These are phyloP conservation scores for Pegoplata infirma DNA, from an alignment of 2,888 invertebrate genomes.

Conservation along the genomic window DNA sequence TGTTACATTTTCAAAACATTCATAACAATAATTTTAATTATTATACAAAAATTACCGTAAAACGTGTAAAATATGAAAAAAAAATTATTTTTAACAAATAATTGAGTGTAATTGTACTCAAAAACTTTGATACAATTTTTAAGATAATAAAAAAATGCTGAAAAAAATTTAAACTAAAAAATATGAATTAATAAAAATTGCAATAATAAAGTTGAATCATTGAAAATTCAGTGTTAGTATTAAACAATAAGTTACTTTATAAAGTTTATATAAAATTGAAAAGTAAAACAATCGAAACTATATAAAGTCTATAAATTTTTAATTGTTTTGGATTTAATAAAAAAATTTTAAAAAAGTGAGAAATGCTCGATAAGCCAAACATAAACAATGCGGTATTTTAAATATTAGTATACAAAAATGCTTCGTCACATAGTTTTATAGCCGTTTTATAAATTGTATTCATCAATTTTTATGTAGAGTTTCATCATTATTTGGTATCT, in stretches of 20 bases:
- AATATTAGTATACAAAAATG: no score
- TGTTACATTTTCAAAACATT: background rate
- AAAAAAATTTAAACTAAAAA: constrained; percentile 6
- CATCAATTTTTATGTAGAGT: no score
- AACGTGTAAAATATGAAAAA: background rate
- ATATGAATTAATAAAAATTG: constrained; percentile 4
- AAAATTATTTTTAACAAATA: background rate
- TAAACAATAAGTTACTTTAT: background rate
- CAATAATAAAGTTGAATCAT: constrained; percentile 21
- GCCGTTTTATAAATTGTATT: no score
- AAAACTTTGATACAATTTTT: constrained; percentile 45
- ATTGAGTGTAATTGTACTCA: no score
- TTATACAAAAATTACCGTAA: background rate
- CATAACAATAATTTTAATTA: background rate
- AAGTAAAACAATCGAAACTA: no score
- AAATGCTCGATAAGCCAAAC: no score
- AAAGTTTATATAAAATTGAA: background rate
- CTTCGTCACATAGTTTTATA: no score
- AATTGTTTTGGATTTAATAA: no score
- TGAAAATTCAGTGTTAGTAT: background rate
- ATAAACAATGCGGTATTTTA: no score
- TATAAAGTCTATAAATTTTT: no score
- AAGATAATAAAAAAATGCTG: constrained; percentile 30
- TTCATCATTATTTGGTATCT: no score
- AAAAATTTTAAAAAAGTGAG: no score